phyloP scores from a whole-genome alignment of 2,888 invertebrate genomes.

The Chorisops tibialis region DNA sequence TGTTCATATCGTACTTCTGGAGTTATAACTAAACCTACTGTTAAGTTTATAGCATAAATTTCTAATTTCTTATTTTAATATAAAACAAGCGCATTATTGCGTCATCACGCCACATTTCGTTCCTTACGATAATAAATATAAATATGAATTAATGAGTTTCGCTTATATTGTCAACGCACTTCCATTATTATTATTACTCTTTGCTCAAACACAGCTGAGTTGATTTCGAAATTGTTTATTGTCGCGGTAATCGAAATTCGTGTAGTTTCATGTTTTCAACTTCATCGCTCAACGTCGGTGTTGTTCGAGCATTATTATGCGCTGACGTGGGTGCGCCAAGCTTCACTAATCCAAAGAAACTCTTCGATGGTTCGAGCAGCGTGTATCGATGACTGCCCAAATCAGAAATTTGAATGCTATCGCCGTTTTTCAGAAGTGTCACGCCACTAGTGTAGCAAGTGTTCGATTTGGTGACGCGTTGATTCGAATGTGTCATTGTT shows the following conservation, averaged over 20 bases:
- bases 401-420: conserved; percentile 67
- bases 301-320: not conserved
- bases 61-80: conserved; percentile 21
- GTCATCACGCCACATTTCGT: conserved; percentile 10
- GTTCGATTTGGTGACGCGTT: conserved; percentile 61
- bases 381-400: conserved; percentile 66
- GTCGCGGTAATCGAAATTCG: not conserved
- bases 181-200: no score
- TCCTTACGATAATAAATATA: not conserved
- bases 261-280: not conserved
- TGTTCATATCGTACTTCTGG: no score
- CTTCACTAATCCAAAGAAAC: conserved; percentile 79
- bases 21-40: no score
- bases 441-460: conserved; percentile 72
- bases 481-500: conserved; percentile 60
- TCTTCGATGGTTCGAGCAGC: conserved; percentile 70
- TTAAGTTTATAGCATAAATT: no score
- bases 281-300: no score
- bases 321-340: conserved; percentile 55
- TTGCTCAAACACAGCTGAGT: no score
- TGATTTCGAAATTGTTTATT: no score
- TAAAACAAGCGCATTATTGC: conserved; percentile 21
- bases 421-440: conserved; percentile 61
- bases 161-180: not conserved
- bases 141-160: not conserved